Percentiles rank a stretch among this genome's conserved stretches.
phyloP scores from a whole-genome alignment of 2,888 invertebrate genomes.

The Bedellia somnulentella region DNA sequence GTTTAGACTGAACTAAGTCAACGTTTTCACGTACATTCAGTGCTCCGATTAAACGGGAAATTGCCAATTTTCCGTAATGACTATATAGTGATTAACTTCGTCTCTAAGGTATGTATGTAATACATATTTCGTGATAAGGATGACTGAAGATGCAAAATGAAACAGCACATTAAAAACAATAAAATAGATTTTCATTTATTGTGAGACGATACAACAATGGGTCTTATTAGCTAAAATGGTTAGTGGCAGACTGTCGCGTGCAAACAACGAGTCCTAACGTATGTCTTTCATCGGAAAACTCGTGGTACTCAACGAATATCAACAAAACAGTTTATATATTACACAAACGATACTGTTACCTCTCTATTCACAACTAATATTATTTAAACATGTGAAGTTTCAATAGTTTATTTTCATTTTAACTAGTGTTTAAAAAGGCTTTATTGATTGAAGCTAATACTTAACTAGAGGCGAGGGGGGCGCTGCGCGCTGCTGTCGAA shows the following conservation, averaged over 20 bases:
- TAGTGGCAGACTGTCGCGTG: conserved; percentile 58
- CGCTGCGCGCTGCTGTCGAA: not conserved
- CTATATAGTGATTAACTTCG: too few species aligned
- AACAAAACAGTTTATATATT: conserved; percentile 44
- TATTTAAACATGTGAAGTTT: conserved; percentile 52
- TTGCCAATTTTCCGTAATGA: too few species aligned
- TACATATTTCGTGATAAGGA: too few species aligned
- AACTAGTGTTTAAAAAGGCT: conserved; percentile 54
- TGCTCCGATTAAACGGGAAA: too few species aligned
- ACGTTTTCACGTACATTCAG: too few species aligned
- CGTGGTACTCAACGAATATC: conserved; percentile 49
- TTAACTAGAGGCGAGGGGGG: conserved; percentile 59
- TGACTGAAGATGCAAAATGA: conserved; percentile 30
- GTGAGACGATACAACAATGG: conserved; percentile 63
- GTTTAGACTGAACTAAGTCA: too few species aligned
- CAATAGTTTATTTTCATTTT: conserved; percentile 49
- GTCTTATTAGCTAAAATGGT: conserved; percentile 59
- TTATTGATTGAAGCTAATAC: conserved; percentile 61
- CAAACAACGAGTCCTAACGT: conserved; percentile 38
- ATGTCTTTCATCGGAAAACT: conserved; percentile 59
- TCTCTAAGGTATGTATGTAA: too few species aligned
- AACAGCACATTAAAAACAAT: conserved; percentile 57
- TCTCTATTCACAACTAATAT: conserved; percentile 51
- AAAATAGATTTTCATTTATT: conserved; percentile 63
- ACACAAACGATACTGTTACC: conserved; percentile 48